These are phyloP conservation scores for Xylota segnis DNA, from an alignment of 2,888 invertebrate species.

Conservation along the genomic window DNA sequence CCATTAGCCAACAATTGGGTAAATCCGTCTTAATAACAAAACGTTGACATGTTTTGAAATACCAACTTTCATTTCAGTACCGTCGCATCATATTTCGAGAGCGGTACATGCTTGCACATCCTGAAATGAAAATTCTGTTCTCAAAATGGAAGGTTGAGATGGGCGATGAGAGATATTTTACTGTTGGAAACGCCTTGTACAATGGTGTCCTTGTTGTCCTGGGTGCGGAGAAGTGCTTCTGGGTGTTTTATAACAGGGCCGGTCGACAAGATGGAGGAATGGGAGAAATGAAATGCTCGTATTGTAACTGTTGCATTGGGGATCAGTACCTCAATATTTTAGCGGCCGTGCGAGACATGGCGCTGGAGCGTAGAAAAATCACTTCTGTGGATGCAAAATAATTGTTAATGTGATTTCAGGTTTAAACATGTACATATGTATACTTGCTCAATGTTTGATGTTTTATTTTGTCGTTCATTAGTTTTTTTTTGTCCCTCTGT, in stretches of 20 bases:
- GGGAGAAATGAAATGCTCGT: slow-evolving; percentile 70
- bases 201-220: slow-evolving; percentile 78
- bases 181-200: slow-evolving; percentile 70
- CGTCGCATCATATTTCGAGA: slow-evolving; percentile 69
- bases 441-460: too few species aligned
- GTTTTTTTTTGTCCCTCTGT: too few species aligned
- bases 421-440: too few species aligned
- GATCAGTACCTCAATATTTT: slow-evolving; percentile 72
- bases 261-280: slow-evolving; percentile 74
- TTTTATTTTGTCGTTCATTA: too few species aligned
- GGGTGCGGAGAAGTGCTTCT: slow-evolving; percentile 78
- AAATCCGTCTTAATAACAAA: slow-evolving; percentile 19
- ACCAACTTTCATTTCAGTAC: slow-evolving; percentile 53
- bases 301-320: slow-evolving; percentile 78
- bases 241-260: slow-evolving; percentile 77
- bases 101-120: slow-evolving; percentile 67
- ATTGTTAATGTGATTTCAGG: too few species aligned
- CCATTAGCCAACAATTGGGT: slow-evolving; percentile 78
- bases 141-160: slow-evolving; percentile 78
- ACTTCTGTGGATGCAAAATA: too few species aligned
- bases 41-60: not conserved
- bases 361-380: too few species aligned
- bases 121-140: slow-evolving; percentile 70
- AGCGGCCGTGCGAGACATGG: slow-evolving; percentile 65
- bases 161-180: slow-evolving; percentile 75